phyloP scores from a whole-genome alignment of 2,113 vertebrate genomes.

The Gulo gulo region DNA sequence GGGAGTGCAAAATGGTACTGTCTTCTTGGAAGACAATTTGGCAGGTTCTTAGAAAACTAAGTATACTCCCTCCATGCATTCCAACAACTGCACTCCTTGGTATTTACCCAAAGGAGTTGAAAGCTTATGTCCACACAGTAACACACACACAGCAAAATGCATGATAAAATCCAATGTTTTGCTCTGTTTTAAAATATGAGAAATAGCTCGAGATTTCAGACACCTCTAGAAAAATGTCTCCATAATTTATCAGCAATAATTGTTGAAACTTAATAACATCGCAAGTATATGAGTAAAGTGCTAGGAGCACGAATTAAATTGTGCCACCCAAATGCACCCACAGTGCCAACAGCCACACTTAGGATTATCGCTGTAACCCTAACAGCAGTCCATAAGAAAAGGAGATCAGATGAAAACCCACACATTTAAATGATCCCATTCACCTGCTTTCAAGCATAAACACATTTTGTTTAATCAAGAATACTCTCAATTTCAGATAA shows the following conservation, averaged over 20 bases:
- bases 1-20: not conserved
- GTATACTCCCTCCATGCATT: not conserved
- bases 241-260: not conserved
- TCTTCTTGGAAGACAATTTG: not conserved
- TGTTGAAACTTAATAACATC: not conserved
- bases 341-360: not conserved
- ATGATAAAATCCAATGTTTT: not conserved
- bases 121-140: not conserved
- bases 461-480: not conserved
- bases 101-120: not conserved
- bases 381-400: not conserved
- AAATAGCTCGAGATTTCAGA: not conserved
- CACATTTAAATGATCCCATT: not conserved
- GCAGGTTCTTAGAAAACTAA: not conserved
- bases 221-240: not conserved
- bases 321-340: not conserved
- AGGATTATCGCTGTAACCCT: not conserved
- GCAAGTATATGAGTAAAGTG: not conserved
- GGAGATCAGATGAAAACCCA: not conserved
- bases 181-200: not conserved
- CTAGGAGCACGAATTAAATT: not conserved
- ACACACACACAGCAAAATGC: not conserved
- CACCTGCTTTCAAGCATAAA: not conserved
- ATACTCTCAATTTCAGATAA: not conserved
- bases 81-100: not conserved